Evolutionary conservation across 2,888 invertebrate species (phyloP).

Genomic region (Pollenia labialis): DNA sequence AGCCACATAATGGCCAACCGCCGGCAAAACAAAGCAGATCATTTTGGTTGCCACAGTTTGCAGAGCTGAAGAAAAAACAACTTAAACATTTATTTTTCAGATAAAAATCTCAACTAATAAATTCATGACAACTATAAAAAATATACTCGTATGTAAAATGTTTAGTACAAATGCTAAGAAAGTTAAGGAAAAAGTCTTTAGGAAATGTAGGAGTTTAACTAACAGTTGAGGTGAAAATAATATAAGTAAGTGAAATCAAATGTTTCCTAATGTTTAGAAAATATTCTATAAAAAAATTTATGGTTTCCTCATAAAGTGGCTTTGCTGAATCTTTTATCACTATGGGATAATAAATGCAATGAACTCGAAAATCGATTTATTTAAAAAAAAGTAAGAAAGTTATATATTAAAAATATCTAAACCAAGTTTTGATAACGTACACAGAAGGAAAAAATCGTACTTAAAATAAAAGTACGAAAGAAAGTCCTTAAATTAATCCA

Average conservation of each 20-base stretch:
- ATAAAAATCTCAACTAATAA: conserved; percentile 83
- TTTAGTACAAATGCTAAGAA: conserved; percentile 31
- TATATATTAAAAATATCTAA: no score
- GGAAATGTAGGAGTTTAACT: conserved; percentile 54
- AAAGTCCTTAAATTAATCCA: no score
- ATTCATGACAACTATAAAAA: conserved; percentile 80
- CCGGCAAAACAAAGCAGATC: conserved; percentile 49
- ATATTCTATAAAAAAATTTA: no score
- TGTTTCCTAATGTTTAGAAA: no score
- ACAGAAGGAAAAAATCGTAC: no score
- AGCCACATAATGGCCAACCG: conserved; percentile 32
- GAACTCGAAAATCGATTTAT: no score
- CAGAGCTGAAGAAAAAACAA: conserved; percentile 50
- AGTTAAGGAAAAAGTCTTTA: conserved; percentile 53
- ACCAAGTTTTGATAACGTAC: no score
- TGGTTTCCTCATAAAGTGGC: no score
- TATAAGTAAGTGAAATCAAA: background rate
- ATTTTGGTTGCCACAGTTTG: conserved; percentile 21
- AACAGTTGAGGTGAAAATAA: conserved; percentile 27
- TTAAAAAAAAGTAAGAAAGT: no score
- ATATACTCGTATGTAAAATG: background rate
- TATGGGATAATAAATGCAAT: no score
- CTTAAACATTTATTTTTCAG: conserved; percentile 81
- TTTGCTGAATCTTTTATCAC: no score
- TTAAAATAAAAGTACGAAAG: no score